Conservation (phyloP, 2,113 vertebrate genomes). For the Ciconia stormi region DNA sequence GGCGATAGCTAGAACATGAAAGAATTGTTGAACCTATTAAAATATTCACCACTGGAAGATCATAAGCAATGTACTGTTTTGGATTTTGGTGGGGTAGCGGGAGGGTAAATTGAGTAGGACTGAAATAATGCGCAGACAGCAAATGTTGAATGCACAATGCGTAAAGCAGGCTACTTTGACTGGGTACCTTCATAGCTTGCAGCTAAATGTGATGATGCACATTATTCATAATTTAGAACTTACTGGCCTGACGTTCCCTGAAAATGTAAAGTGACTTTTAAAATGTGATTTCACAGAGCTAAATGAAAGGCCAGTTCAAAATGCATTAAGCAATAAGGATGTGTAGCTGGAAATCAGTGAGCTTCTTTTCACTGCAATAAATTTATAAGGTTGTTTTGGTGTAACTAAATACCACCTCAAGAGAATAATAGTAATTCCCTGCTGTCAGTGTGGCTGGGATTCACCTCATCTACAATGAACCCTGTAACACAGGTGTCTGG, state of each 20-base stretch:
- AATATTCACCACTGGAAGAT: neutral
- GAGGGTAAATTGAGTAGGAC: neutral
- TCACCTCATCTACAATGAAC: neutral
- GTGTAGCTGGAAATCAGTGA: neutral
- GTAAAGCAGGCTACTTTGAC: neutral
- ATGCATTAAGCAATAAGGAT: neutral
- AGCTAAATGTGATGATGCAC: neutral
- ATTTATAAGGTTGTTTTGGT: neutral
- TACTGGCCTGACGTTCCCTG: neutral
- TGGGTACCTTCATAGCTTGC: neutral
- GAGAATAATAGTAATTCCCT: neutral
- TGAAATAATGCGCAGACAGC: constrained; percentile 1
- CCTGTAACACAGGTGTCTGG: neutral
- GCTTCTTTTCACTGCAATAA: neutral
- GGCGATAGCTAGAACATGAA: neutral
- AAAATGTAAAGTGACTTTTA: constrained; percentile 29
- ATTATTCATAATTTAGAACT: constrained; percentile 28
- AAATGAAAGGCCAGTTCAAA: constrained; percentile 36
- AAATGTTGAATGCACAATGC: neutral
- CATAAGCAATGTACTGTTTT: neutral
- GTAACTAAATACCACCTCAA: neutral
- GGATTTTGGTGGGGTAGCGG: neutral
- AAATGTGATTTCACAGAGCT: constrained; percentile 44
- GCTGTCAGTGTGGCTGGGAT: neutral
- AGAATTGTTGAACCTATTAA: neutral